A percentile compares a stretch with the other conserved stretches of the same genome.
Evolutionary conservation across 2,888 invertebrate species (phyloP).

Genomic region (Drosophila tanythrix): DNA sequence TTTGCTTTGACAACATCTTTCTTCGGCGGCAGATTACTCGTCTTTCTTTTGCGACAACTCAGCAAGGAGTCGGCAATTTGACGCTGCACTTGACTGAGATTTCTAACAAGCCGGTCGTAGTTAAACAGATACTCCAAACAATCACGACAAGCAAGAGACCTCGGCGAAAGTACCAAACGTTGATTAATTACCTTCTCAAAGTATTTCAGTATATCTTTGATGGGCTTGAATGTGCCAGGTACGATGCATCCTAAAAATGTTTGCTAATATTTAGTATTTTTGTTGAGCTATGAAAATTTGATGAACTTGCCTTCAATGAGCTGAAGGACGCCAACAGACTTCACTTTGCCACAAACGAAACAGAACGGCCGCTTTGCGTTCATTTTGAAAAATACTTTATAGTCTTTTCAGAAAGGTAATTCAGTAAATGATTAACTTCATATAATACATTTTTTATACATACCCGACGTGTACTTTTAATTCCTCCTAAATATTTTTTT

Average conservation of each 20-base stretch:
- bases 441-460: not conserved
- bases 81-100: constrained; percentile 68
- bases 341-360: constrained; percentile 66
- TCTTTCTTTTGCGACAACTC: constrained; percentile 56
- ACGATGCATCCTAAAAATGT: constrained; percentile 64
- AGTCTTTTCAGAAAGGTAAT: not conserved
- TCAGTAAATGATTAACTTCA: not conserved
- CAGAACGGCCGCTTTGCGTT: constrained; percentile 54
- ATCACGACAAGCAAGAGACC: constrained; percentile 63
- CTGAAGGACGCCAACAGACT: constrained; percentile 68
- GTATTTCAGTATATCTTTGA: constrained; percentile 67
- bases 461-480: not conserved
- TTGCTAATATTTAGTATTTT: not conserved
- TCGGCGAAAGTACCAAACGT: constrained; percentile 58
- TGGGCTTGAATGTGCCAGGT: constrained; percentile 67
- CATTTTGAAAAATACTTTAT: constrained; percentile 17
- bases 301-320: constrained; percentile 39
- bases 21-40: constrained; percentile 16
- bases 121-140: constrained; percentile 72
- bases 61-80: constrained; percentile 66
- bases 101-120: constrained; percentile 67
- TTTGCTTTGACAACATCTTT: constrained; percentile 38
- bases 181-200: constrained; percentile 70
- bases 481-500: not conserved
- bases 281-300: not conserved